Evolutionary conservation across 2,888 invertebrate genomes (phyloP), one percentile per base, ranked within the genome.

Genomic region (Drosophila engyochracea): DNA sequence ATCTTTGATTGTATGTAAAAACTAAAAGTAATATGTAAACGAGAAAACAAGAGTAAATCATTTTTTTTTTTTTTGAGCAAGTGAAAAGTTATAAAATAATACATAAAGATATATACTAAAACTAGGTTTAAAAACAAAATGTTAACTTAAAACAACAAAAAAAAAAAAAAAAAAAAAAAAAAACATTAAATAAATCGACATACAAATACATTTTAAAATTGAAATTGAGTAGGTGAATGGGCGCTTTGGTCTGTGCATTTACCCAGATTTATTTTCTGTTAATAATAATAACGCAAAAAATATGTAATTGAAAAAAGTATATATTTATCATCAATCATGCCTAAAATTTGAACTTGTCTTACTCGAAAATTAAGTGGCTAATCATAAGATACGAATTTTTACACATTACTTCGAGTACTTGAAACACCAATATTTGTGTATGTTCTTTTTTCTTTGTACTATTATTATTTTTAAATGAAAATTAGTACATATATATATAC

Each of bases 331-430:
- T 71, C 51, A 52, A 47, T n/a, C 70, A 71, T 60, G 70, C 31
- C 59, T 44, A 55, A 70, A 22, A 69, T 54, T 35, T 70, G 37
- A 51, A 61, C 70, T 70, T 70, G 70, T 60, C 70, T 55, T 37
- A 70, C 16, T 37, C 25, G 47, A 25, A 64, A 31, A 62, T n/a
- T 14, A 12, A 57, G 44, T 51, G 52, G 41, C 58, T 58, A 47
- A 47, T 47, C 25, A 25, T 47, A 57, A 39, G 39, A 57, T 19
- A 80, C 85, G 83, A 83, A 88, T 83, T 83, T 88, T 80, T 60
- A 80, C 74, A 67, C 80, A 85, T 88, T 77, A 83, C 86, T 85
- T 89, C 82, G 58, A 89, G 79, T 86, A 82, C 87, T 83, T 86
- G 89, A 79, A 79, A 86, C 87, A 86, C 76, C 86, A 83, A 89